Conservation (phyloP, 2,888 invertebrate genomes). For the Tenthredo scrophulariae region DNA sequence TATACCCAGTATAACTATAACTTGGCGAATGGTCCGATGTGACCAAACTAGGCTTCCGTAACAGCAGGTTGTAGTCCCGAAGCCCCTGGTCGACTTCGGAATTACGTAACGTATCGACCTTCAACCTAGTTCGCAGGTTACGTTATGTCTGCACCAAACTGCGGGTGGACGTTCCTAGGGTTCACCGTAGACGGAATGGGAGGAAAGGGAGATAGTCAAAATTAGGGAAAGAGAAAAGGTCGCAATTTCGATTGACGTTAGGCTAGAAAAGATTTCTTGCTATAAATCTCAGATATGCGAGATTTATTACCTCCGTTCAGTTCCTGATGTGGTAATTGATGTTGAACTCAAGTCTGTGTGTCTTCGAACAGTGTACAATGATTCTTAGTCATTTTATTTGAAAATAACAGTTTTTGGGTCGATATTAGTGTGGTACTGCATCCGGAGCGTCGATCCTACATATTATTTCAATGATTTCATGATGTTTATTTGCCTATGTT, state of each 20-base stretch:
- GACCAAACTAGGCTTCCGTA: slow-evolving; percentile 42
- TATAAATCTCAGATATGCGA: too few species aligned
- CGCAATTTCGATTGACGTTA: neutral
- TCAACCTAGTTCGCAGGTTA: slow-evolving; percentile 44
- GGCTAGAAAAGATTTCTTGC: neutral
- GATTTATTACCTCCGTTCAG: neutral
- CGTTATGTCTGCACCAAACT: slow-evolving; percentile 2
- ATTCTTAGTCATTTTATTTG: neutral
- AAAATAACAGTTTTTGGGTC: neutral
- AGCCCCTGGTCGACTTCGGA: slow-evolving; percentile 36
- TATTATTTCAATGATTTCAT: neutral
- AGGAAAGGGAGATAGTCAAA: neutral
- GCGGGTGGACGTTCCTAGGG: neutral
- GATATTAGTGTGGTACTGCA: neutral
- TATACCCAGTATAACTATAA: slow-evolving; percentile 6
- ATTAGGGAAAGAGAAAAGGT: neutral
- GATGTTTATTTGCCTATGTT: neutral
- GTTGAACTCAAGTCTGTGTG: neutral
- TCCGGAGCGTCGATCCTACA: neutral
- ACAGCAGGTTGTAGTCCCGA: slow-evolving; percentile 43
- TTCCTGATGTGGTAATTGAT: neutral
- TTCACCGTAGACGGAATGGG: neutral
- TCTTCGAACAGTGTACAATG: neutral
- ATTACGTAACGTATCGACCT: slow-evolving; percentile 38
- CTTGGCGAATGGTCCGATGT: slow-evolving; percentile 18